A percentile compares a stretch with the other conserved stretches of the same genome.
These are phyloP conservation scores for Dufourea novaeangliae DNA, from an alignment of 1,140 invertebrate species.

Conservation along the genomic window DNA sequence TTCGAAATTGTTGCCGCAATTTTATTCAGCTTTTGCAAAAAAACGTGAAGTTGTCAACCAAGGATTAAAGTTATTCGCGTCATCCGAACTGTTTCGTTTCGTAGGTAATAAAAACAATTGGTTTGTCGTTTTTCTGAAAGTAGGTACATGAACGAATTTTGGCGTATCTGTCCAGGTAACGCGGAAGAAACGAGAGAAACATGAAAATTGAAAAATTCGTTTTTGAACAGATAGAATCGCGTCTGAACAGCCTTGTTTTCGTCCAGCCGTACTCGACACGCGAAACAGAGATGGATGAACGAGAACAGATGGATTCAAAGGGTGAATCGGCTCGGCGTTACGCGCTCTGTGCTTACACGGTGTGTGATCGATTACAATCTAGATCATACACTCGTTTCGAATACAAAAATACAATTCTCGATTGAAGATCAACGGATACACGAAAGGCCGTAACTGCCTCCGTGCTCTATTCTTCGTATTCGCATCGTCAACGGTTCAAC, in stretches of 20 bases:
- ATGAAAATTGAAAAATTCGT: no score
- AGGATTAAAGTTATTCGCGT: no score
- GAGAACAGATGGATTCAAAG: neutral
- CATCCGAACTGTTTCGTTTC: no score
- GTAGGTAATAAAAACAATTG: no score
- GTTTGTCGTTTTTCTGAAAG: no score
- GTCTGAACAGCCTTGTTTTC: neutral
- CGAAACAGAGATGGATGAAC: no score
- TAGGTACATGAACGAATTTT: no score
- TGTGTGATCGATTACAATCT: slow-evolving; percentile 63
- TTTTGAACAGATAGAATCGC: neutral
- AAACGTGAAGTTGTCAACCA: neutral
- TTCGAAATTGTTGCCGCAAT: neutral
- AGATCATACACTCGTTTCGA: slow-evolving; percentile 56
- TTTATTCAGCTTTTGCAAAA: neutral
- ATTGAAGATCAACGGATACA: slow-evolving; percentile 43
- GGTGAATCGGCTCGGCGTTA: slow-evolving; percentile 23
- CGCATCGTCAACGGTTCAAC: slow-evolving; percentile 38
- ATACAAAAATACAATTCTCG: slow-evolving; percentile 68
- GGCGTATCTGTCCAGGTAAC: no score
- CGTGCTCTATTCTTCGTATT: slow-evolving; percentile 17
- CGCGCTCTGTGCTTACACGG: slow-evolving; percentile 18
- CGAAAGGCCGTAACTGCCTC: slow-evolving; percentile 33
- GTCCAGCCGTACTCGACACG: neutral
- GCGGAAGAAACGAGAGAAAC: neutral